A percentile compares a stretch with the other conserved stretches of the same genome.
phyloP scores from a whole-genome alignment of 2,888 invertebrate species.

The Nomada ruficornis region DNA sequence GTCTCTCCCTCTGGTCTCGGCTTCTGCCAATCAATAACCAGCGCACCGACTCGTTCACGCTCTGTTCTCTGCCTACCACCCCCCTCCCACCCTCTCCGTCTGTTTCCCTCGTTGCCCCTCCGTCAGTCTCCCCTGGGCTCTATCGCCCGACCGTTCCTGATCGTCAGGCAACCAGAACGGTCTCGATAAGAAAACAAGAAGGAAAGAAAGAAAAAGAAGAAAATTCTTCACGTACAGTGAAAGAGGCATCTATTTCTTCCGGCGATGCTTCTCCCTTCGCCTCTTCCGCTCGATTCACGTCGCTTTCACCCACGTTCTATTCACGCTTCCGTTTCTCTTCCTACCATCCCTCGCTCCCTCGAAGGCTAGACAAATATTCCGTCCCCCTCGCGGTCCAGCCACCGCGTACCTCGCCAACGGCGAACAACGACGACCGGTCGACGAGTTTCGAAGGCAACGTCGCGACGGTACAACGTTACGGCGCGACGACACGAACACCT shows the following conservation, averaged over 20 bases:
- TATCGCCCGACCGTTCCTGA: background rate
- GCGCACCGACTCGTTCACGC: slow-evolving; percentile 72
- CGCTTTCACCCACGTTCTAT: background rate
- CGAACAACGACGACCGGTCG: background rate
- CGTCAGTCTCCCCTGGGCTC: slow-evolving; percentile 2
- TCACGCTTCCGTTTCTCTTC: slow-evolving; percentile 29
- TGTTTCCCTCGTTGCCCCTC: slow-evolving; percentile 22
- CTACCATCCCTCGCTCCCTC: slow-evolving; percentile 26
- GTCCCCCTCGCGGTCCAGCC: background rate
- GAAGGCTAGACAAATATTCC: background rate
- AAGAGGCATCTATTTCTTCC: background rate
- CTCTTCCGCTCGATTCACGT: slow-evolving; percentile 37
- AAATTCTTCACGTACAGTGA: slow-evolving; percentile 22
- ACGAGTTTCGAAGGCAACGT: background rate
- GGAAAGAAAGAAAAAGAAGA: no score
- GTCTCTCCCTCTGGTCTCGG: slow-evolving; percentile 71
- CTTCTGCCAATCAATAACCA: slow-evolving; percentile 77
- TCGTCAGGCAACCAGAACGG: background rate
- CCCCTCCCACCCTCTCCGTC: slow-evolving; percentile 24
- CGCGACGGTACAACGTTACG: slow-evolving; percentile 13
- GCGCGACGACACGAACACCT: slow-evolving; percentile 30
- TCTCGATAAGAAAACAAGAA: background rate
- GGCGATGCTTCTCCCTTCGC: slow-evolving; percentile 29
- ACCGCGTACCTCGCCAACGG: background rate
- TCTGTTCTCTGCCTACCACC: slow-evolving; percentile 42